Base-by-base conservation (phyloP, 2,888 invertebrate genomes). In the Eucriotettix oculatus region DNA sequence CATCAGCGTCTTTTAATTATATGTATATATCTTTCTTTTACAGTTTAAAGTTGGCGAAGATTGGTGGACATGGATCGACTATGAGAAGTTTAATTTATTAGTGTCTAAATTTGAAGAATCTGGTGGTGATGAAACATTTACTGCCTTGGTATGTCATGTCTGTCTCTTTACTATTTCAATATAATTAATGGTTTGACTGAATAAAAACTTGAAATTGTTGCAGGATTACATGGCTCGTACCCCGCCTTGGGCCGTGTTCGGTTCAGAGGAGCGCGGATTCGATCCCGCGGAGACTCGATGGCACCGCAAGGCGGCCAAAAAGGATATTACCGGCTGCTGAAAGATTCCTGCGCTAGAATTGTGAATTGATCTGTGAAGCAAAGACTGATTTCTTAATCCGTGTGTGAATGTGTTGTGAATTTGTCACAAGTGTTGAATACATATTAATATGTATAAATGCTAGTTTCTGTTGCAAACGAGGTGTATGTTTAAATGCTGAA, bases 41-140 rank as follows among this genome's bases (percentile, higher is more conserved):
- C 67, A 78, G 77, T 79, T 79, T 66, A 69, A 72, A 54, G 66
- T 75, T 3, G 66, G 78, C 64, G 75, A 71, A 9, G 71, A 71
- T 58, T 80, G 80, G 80, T 71, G 74, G 68, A 81, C 80, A 1
- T 80, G 80, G 79, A 80, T 80, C 58, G 77, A 81, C 67, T 80
- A 80, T 66, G 72, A 73, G 1, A 73, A 71, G 63, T 80, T 80
- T 65, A 77, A 78, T 64, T 63, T 72, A 43, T 69, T 81, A 14
- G 67, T 76, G 2, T 62, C 68, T 17, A 66, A 68, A n/a, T 76
- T 70, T 64, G 69, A 71, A 58, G 66, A 68, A 16, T 69, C 69
- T 57, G 67, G 69, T n/a, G 73, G 73, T 40, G 61, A 66, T 17
- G 65, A 68, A 59, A 70, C 69, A 10, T 81, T 81, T 68, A 69